Evolutionary conservation across 1,140 invertebrate species (phyloP), one percentile per base, ranked within the genome.

Genomic region (Zophobas morio): DNA sequence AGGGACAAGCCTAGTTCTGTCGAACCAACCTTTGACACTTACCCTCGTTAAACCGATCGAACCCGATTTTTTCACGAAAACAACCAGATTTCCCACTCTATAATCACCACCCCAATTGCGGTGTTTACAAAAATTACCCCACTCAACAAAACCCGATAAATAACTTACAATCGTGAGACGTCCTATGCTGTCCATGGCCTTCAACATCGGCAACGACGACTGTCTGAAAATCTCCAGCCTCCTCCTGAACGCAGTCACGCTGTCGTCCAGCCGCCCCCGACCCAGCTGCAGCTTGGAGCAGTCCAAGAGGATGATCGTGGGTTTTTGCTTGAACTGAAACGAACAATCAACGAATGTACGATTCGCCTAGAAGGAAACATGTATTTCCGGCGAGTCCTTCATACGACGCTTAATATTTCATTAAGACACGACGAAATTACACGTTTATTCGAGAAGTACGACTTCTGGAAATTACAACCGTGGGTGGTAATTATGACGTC

Each of bases 201-300:
- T 97, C 33, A 97, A 88, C 91, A 96, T 95, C 0, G 96, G 96
- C 72, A 98, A 87, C 2, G 96, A 95, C 32, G 94, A 89, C 82
- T 96, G 93, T 0, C 96, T 89, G 86, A 97, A 98, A 75, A 95
- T 89, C 84, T 95, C 93, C 35, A 98, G 87, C 32, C 95, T 89
- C 77, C 92, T 90, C 32, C 94, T 87, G 82, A 97, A 95, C 0
- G 96, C 95, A 0, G 93, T 92, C 1, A 96, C 93, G 20, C 93
- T 95, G 85, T 97, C 95, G 83, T 97, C 95, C 0, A 94, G 86
- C 36, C 94, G 88, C 8, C 93, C 94, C 57, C 94, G 88, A 0
- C 93, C 94, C 47, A 96, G 88, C 86, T 96, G 94, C 35, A 96
- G 87, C 84, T 96, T 96, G 0, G 94, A 96, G 84, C 95, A 96